Evolutionary conservation across 2,113 vertebrate genomes (phyloP).

Genomic region (Festucalex cinctus): DNA sequence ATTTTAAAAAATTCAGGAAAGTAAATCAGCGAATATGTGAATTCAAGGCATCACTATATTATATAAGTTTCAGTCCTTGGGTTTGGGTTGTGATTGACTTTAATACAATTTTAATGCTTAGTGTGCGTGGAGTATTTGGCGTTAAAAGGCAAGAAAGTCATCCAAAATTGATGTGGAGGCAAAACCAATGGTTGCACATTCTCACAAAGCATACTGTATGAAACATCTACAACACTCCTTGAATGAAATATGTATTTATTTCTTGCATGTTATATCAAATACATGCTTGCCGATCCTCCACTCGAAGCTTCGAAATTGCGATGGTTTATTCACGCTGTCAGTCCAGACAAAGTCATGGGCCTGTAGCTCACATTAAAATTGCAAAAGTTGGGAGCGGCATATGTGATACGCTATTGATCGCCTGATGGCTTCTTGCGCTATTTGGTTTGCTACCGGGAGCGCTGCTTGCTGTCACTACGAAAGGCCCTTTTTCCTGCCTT

Average conservation of each 20-base stretch:
- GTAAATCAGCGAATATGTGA: no score
- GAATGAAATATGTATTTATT: background rate
- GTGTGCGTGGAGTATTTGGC: no score
- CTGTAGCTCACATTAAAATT: background rate
- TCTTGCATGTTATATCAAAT: background rate
- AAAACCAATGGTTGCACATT: no score
- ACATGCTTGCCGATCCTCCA: background rate
- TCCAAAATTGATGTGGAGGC: no score
- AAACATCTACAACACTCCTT: background rate
- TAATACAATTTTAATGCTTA: no score
- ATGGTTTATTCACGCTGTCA: background rate
- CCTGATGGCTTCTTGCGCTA: conserved; percentile 12
- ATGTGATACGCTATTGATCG: conserved; percentile 1
- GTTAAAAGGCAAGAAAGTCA: no score
- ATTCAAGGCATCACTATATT: background rate
- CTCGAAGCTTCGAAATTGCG: background rate
- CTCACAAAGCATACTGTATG: no score
- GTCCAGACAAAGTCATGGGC: background rate
- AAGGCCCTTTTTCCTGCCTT: conserved; percentile 31
- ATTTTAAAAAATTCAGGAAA: no score
- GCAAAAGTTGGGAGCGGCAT: background rate
- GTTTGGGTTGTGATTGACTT: no score
- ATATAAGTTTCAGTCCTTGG: no score
- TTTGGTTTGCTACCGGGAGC: conserved; percentile 29
- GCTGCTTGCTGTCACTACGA: conserved; percentile 40